phyloP scores from a whole-genome alignment of 2,888 invertebrate species.

The Pollenia amentaria region DNA sequence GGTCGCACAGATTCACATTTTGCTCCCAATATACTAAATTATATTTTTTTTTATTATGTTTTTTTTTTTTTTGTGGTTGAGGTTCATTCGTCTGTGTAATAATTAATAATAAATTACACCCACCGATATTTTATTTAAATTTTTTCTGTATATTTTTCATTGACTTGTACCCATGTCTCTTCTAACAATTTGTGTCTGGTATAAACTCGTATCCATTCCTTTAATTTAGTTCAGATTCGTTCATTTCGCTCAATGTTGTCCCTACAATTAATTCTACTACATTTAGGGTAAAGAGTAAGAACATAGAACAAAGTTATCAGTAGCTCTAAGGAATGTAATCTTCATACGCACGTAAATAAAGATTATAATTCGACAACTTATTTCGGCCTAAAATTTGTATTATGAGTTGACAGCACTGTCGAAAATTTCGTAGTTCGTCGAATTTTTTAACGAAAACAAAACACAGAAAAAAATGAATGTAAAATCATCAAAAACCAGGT shows the following conservation, averaged over 20 bases:
- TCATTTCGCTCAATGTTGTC: constrained; percentile 38
- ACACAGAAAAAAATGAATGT: too few relatives aligned
- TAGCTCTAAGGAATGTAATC: background rate
- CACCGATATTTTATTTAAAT: constrained; percentile 56
- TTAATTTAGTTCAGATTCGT: constrained; percentile 24
- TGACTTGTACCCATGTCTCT: constrained; percentile 27
- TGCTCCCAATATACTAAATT: constrained; percentile 43
- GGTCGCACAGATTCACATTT: constrained; percentile 5
- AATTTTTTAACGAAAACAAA: too few relatives aligned
- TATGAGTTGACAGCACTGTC: too few relatives aligned
- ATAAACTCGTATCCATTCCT: constrained; percentile 16
- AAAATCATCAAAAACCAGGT: too few relatives aligned
- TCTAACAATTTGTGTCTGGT: constrained; percentile 40
- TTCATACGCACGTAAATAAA: background rate
- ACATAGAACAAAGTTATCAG: background rate
- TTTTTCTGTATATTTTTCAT: constrained; percentile 23
- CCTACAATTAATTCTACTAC: constrained; percentile 34
- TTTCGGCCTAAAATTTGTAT: too few relatives aligned
- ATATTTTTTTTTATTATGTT: background rate
- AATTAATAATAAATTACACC: constrained; percentile 77
- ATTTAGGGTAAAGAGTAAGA: constrained; percentile 1
- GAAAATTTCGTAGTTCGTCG: too few relatives aligned
- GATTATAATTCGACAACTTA: background rate
- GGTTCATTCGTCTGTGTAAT: constrained; percentile 68
- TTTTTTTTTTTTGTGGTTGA: constrained; percentile 40